phyloP scores from a whole-genome alignment of 2,888 invertebrate species.

The Sabellastarte sp. region DNA sequence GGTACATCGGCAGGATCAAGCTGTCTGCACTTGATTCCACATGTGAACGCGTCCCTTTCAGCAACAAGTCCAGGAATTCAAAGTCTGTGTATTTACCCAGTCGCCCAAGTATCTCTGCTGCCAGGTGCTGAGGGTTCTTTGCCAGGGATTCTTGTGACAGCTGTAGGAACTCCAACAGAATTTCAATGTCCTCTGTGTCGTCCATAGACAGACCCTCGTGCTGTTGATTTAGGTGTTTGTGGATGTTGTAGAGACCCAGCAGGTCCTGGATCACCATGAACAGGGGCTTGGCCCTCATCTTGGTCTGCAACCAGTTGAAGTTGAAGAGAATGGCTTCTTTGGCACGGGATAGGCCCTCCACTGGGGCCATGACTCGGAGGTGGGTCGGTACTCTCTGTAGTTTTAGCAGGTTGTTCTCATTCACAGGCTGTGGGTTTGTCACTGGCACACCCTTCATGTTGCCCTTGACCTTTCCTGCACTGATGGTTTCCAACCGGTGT shows the following conservation, averaged over 20 bases:
- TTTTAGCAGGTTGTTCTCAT: slow-evolving; percentile 9
- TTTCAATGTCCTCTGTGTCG: slow-evolving; percentile 10
- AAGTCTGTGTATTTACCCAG: slow-evolving; percentile 5
- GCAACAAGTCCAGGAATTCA: slow-evolving; percentile 5
- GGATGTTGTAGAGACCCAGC: slow-evolving; percentile 3
- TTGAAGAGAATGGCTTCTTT: slow-evolving; percentile 22
- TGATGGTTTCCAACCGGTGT: not conserved
- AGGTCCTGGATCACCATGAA: slow-evolving; percentile 13
- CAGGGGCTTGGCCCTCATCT: slow-evolving; percentile 6
- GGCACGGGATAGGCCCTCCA: slow-evolving; percentile 19
- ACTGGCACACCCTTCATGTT: not conserved
- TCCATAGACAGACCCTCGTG: slow-evolving; percentile 8
- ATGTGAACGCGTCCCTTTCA: slow-evolving; percentile 5
- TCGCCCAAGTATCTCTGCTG: slow-evolving; percentile 13
- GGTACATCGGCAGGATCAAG: slow-evolving; percentile 12
- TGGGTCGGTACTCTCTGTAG: slow-evolving; percentile 14
- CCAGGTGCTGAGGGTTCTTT: slow-evolving; percentile 8
- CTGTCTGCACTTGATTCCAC: not conserved
- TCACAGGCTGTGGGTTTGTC: slow-evolving; percentile 10
- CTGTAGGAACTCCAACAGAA: slow-evolving; percentile 19
- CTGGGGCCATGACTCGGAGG: slow-evolving; percentile 18
- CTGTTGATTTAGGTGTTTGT: slow-evolving; percentile 10
- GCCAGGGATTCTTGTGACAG: slow-evolving; percentile 7
- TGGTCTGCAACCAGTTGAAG: slow-evolving; percentile 21
- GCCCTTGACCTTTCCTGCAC: not conserved